phyloP scores from a whole-genome alignment of 2,888 invertebrate species.

The Ellobium chinense region DNA sequence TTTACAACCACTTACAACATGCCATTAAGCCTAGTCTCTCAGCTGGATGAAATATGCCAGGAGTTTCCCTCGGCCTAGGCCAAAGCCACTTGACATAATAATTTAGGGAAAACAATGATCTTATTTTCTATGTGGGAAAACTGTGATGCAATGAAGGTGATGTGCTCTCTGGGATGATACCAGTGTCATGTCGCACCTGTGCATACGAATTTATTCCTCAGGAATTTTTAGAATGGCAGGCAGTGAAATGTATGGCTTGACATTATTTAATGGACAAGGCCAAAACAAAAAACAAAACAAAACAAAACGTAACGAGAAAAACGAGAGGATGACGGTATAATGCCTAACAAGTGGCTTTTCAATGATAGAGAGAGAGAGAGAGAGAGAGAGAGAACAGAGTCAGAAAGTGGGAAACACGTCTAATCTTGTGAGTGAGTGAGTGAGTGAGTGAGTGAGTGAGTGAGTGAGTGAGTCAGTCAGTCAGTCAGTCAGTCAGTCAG shows the following conservation, averaged over 20 bases:
- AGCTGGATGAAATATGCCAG: too few relatives aligned
- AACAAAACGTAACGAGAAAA: not conserved
- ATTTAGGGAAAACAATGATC: too few relatives aligned
- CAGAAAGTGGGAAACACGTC: not conserved
- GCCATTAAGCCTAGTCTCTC: too few relatives aligned
- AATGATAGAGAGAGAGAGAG: not conserved
- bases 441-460: not conserved
- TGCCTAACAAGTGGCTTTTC: not conserved
- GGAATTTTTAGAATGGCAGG: not conserved
- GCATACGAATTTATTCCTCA: not conserved
- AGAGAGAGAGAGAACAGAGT: not conserved
- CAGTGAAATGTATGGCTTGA: not conserved
- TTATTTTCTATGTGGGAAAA: not conserved
- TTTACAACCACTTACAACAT: too few relatives aligned
- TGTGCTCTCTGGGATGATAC: not conserved
- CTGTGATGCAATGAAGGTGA: too few relatives aligned
- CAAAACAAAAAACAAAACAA: not conserved
- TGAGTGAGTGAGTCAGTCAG: not conserved
- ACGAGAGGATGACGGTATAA: not conserved
- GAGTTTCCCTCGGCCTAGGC: too few relatives aligned
- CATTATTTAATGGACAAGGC: not conserved
- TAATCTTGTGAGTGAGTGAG: not conserved
- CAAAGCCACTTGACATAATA: too few relatives aligned
- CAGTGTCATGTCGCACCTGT: conserved; percentile 10
- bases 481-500: not conserved